Conservation (phyloP, 2,113 vertebrate genomes). For the Formicarius rufipectus region DNA sequence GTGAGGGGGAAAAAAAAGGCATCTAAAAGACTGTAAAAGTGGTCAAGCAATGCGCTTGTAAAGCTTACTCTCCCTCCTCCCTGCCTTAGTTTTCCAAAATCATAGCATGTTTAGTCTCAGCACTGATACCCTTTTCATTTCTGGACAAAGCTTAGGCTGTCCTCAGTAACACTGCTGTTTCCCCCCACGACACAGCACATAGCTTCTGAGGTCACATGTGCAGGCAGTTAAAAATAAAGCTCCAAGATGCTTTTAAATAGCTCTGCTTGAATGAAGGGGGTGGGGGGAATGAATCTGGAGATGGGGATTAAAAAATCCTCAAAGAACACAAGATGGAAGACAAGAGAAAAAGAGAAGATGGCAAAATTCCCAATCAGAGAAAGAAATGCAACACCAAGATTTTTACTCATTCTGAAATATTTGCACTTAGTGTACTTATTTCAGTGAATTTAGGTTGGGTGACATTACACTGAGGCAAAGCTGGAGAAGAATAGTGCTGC, state of each 20-base stretch:
- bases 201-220: background rate
- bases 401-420: fast-evolving
- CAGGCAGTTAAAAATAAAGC: slow-evolving; percentile 40
- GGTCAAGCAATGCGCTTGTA: background rate
- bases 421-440: background rate
- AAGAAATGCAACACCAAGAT: background rate
- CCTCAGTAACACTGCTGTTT: background rate
- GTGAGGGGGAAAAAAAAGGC: background rate
- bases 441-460: background rate
- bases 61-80: background rate
- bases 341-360: background rate
- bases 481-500: background rate
- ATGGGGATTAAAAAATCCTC: fast-evolving
- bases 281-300: background rate
- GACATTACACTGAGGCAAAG: background rate
- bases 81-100: background rate
- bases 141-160: slow-evolving; percentile 56
- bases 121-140: slow-evolving; percentile 46
- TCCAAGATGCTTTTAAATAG: background rate
- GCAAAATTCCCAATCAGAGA: background rate
- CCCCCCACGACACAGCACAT: background rate
- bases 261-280: background rate
- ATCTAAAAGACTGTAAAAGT: background rate
- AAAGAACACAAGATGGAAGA: background rate
- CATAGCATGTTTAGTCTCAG: slow-evolving; percentile 42